Evolutionary conservation across 1,140 invertebrate genomes (phyloP).

Genomic region (Carposina sasakii): DNA sequence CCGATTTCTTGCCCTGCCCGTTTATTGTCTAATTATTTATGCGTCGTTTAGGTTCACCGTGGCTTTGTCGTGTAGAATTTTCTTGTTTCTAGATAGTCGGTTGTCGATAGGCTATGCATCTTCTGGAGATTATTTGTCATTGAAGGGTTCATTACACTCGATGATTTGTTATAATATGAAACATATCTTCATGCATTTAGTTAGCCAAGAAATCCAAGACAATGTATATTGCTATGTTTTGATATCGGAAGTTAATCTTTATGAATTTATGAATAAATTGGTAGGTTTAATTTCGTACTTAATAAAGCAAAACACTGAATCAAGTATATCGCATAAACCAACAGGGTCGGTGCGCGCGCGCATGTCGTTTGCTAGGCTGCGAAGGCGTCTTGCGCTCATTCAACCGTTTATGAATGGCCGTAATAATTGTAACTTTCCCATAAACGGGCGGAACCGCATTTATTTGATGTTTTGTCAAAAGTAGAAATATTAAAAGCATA

Average conservation of each 20-base stretch:
- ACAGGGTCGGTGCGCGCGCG: constrained; percentile 34
- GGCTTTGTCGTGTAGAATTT: constrained; percentile 55
- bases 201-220: too few relatives aligned
- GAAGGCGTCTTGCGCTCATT: constrained; percentile 48
- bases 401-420: constrained; percentile 61
- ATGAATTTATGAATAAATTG: too few relatives aligned
- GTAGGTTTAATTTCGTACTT: too few relatives aligned
- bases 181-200: too few relatives aligned
- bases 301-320: too few relatives aligned
- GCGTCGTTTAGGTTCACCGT: constrained; percentile 56
- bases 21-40: constrained; percentile 70
- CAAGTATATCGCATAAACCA: too few relatives aligned
- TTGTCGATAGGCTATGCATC: constrained; percentile 51
- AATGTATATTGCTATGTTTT: too few relatives aligned
- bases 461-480: too few relatives aligned
- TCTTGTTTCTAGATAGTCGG: constrained; percentile 40
- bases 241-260: too few relatives aligned
- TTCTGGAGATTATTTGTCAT: constrained; percentile 50
- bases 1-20: constrained; percentile 64
- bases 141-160: constrained; percentile 64
- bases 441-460: constrained; percentile 40
- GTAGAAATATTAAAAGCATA: too few relatives aligned
- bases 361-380: constrained; percentile 20
- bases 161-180: too few relatives aligned
- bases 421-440: constrained; percentile 57